phyloP scores from a whole-genome alignment of 2,113 vertebrate genomes.

The Rhea pennata region DNA sequence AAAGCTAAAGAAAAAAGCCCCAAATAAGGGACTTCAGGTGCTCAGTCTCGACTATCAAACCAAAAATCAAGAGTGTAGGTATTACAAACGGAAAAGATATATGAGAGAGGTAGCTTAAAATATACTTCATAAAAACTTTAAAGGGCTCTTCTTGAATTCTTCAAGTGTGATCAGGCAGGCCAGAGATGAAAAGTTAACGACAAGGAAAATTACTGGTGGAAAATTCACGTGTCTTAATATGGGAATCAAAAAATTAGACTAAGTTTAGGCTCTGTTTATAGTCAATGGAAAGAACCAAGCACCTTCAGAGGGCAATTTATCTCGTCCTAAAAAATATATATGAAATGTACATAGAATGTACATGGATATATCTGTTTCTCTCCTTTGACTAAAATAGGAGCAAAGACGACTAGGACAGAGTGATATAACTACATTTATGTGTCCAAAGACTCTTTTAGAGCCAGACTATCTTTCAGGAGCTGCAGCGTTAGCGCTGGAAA shows the following conservation, averaged over 20 bases:
- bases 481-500: conserved; percentile 29
- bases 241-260: neutral
- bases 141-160: neutral
- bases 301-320: neutral
- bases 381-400: neutral
- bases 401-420: neutral
- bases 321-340: neutral
- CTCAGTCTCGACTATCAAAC: neutral
- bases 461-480: neutral
- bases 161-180: neutral
- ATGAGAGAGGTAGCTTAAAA: neutral
- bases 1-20: neutral
- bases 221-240: neutral
- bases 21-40: neutral
- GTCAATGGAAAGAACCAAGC: neutral
- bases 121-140: neutral
- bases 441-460: neutral
- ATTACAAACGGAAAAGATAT: neutral
- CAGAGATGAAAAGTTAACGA: neutral
- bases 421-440: neutral
- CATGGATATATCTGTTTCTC: neutral
- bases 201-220: neutral
- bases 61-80: neutral
- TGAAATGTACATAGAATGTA: neutral
- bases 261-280: neutral